phyloP scores from a whole-genome alignment of 1,140 invertebrate species.

The Anadara kagoshimensis region DNA sequence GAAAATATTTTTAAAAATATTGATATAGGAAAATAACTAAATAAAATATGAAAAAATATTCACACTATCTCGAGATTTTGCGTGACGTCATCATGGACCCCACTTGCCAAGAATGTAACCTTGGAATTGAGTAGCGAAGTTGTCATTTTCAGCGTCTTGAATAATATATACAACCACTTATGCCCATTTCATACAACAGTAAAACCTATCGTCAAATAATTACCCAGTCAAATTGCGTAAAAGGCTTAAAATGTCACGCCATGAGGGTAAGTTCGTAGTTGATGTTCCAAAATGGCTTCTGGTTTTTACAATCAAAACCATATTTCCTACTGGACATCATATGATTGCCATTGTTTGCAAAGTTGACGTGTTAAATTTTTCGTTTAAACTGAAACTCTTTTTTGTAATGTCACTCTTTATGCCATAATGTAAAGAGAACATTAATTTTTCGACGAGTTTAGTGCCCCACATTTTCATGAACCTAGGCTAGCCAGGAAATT shows the following conservation, averaged over 20 bases:
- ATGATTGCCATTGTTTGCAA: too few relatives aligned
- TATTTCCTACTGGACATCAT: conserved; percentile 2
- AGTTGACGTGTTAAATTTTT: too few relatives aligned
- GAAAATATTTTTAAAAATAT: too few relatives aligned
- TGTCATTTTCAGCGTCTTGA: background rate
- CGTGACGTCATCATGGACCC: conserved; percentile 68
- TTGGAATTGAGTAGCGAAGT: conserved; percentile 28
- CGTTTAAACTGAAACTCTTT: too few relatives aligned
- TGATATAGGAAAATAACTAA: too few relatives aligned
- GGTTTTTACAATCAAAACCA: too few relatives aligned
- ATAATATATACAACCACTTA: too few relatives aligned
- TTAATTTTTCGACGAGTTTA: background rate
- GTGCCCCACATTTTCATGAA: background rate
- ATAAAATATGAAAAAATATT: background rate
- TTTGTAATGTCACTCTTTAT: too few relatives aligned
- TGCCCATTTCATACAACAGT: background rate
- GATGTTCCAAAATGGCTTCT: conserved; percentile 49
- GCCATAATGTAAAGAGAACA: too few relatives aligned
- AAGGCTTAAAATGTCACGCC: conserved; percentile 82
- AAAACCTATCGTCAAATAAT: background rate
- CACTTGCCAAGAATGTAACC: conserved; percentile 58
- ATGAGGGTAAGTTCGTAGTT: conserved; percentile 81
- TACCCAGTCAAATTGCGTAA: background rate
- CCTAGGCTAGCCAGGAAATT: background rate
- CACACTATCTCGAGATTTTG: conserved; percentile 46